Base-by-base conservation (phyloP, 2,888 invertebrate genomes). In the Cephus rjabovi region DNA sequence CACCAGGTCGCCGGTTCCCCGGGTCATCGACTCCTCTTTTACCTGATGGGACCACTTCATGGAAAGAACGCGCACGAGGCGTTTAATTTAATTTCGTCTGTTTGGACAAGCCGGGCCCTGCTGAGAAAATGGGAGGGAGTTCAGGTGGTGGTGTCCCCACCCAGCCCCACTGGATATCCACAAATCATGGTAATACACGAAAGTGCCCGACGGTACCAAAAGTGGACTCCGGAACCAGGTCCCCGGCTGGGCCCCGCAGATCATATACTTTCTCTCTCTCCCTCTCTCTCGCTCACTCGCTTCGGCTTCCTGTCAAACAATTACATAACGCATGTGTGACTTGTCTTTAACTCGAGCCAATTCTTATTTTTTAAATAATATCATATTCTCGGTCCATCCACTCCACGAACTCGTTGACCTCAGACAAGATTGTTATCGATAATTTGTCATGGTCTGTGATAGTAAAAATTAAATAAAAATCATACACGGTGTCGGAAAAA, bases 21-120 rank as follows among this genome's bases (percentile, higher is more conserved):
- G 83, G 89, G 88, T 89, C 89, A 86, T 87, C 88, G 89, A 88
- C 88, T 85, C 78, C 84, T 82, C 79, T 79, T 85, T 69, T 84
- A 82, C 84, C 82, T 83, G 81, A 74, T 56, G 40, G 40, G 40
- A 78, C 35, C 79, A 82, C 80, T 89, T 89, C 88, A 86, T 88
- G 87, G 89, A 89, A 89, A 81, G 40, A 15, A 15, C 40, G 40
- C 80, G 77, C 83, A 82, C 81, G 82, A 83, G 83, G 81, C 85
- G 86, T 87, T 87, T 87, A 83, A 88, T 88, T 88, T 86, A 81
- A 87, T 88, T 87, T 87, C 81, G 83, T 83, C 77, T 81, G 76
- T 79, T 79, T 81, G 78, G 70, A 56, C 73, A 81, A 73, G 71
- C 69, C 70, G 70, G 30, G 70, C 70, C 70, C 12, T 6, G 30